phyloP scores from a whole-genome alignment of 2,797 vertebrate species.

The Gymnoscopelus microlampas region DNA sequence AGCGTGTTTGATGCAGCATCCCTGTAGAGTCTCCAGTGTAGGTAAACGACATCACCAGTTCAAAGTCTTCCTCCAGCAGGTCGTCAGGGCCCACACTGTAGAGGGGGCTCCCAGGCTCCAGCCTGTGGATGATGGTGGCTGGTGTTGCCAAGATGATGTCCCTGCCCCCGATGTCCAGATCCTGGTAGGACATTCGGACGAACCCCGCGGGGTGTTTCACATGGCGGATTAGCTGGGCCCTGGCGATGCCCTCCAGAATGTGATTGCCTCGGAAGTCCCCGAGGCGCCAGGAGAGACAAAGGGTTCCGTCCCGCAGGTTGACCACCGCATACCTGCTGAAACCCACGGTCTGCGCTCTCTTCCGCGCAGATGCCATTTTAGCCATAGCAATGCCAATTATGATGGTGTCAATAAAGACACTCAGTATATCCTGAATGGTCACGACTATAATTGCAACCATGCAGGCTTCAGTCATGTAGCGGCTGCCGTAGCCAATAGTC shows the following conservation, averaged over 20 bases:
- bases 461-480: constrained; percentile 90
- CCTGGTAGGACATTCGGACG: constrained; percentile 84
- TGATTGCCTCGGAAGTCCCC: constrained; percentile 94
- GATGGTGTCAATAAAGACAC: constrained; percentile 92
- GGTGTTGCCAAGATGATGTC: constrained; percentile 91
- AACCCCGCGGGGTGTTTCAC: constrained; percentile 78
- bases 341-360: constrained; percentile 92
- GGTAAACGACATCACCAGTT: constrained; percentile 93
- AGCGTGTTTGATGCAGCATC: constrained; percentile 93
- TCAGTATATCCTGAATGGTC: constrained; percentile 88
- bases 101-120: constrained; percentile 87
- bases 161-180: constrained; percentile 85
- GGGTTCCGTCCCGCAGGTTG: constrained; percentile 83
- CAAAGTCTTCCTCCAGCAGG: constrained; percentile 86
- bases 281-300: constrained; percentile 94
- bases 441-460: constrained; percentile 85
- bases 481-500: constrained; percentile 93
- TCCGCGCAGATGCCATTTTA: constrained; percentile 95
- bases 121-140: constrained; percentile 88
- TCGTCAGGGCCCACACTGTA: constrained; percentile 86
- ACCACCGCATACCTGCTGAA: constrained; percentile 91
- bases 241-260: constrained; percentile 89
- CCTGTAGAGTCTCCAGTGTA: constrained; percentile 94
- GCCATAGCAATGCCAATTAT: constrained; percentile 90
- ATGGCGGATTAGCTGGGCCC: constrained; percentile 89